A percentile compares a stretch with the other conserved stretches of the same genome.
phyloP scores from a whole-genome alignment of 2,888 invertebrate genomes.

The Platycnemis pennipes region DNA sequence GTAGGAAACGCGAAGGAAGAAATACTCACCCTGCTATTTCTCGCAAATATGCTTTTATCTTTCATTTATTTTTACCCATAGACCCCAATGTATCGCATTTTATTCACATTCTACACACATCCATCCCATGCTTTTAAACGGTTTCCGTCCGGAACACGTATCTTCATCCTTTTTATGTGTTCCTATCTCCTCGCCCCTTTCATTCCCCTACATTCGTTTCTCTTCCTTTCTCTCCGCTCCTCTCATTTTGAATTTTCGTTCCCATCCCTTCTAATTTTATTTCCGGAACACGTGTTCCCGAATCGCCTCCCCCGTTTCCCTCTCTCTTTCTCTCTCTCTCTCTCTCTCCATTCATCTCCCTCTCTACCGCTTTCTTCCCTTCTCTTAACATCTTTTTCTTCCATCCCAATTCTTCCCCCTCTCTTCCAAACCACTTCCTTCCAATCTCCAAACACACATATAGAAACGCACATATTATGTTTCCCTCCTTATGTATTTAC shows the following conservation, averaged over 20 bases:
- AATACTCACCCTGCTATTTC: neutral
- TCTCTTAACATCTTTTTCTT: slow-evolving; percentile 69
- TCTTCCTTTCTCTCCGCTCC: neutral
- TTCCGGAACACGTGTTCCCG: slow-evolving; percentile 38
- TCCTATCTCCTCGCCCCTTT: neutral
- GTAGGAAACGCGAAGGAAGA: no score
- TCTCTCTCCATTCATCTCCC: slow-evolving; percentile 61
- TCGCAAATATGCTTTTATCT: neutral
- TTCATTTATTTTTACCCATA: neutral
- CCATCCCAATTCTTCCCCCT: slow-evolving; percentile 40
- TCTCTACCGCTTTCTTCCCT: slow-evolving; percentile 50
- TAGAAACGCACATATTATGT: neutral
- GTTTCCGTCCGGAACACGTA: slow-evolving; percentile 21
- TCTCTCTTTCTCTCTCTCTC: slow-evolving; percentile 69
- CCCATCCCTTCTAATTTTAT: slow-evolving; percentile 52
- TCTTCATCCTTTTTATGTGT: slow-evolving; percentile 19
- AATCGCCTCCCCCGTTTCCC: slow-evolving; percentile 47
- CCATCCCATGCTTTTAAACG: neutral
- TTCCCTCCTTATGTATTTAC: neutral
- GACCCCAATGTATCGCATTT: neutral
- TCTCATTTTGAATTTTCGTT: slow-evolving; percentile 38
- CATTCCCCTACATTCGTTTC: neutral
- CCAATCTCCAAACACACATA: slow-evolving; percentile 71
- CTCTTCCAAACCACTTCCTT: slow-evolving; percentile 68
- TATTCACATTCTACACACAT: neutral